Percentiles rank a stretch among this genome's conserved stretches.
Conservation (phyloP, 2,888 invertebrate genomes). For the Drosophila parthenogenetica region DNA sequence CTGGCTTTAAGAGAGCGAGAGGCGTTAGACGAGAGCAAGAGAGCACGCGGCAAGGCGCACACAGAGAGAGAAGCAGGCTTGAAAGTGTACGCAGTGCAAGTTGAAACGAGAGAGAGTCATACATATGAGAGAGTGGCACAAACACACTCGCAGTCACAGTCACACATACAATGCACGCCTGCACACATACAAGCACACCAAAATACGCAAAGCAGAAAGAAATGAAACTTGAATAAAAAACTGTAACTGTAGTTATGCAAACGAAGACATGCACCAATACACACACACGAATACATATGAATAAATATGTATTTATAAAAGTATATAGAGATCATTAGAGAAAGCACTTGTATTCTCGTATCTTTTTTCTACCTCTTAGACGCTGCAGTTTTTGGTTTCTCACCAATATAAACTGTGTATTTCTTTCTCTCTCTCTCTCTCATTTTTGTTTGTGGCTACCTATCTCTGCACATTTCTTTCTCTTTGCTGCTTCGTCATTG, state of each 20-base stretch:
- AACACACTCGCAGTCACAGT: no score
- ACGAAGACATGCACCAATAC: neutral
- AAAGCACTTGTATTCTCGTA: neutral
- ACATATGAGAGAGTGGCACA: no score
- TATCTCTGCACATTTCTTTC: neutral
- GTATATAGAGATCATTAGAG: neutral
- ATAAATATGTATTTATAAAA: neutral
- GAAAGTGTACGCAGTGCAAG: neutral
- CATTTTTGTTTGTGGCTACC: neutral
- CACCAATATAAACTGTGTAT: neutral
- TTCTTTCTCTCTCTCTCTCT: slow-evolving; percentile 5
- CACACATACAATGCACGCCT: neutral
- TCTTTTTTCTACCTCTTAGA: neutral
- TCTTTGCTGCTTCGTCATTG: neutral
- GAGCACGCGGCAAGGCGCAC: neutral
- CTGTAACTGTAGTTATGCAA: slow-evolving; percentile 17
- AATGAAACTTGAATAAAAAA: neutral
- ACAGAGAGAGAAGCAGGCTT: neutral
- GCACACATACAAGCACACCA: slow-evolving; percentile 1
- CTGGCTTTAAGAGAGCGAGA: slow-evolving; percentile 7
- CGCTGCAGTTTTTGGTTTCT: no score
- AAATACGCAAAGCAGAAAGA: slow-evolving; percentile 4
- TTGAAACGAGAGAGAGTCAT: no score
- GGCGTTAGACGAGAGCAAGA: neutral
- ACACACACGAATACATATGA: slow-evolving; percentile 2